Evolutionary conservation across 2,888 invertebrate species (phyloP), one percentile per base, ranked within the genome.

Genomic region (Microplitis deprimator): DNA sequence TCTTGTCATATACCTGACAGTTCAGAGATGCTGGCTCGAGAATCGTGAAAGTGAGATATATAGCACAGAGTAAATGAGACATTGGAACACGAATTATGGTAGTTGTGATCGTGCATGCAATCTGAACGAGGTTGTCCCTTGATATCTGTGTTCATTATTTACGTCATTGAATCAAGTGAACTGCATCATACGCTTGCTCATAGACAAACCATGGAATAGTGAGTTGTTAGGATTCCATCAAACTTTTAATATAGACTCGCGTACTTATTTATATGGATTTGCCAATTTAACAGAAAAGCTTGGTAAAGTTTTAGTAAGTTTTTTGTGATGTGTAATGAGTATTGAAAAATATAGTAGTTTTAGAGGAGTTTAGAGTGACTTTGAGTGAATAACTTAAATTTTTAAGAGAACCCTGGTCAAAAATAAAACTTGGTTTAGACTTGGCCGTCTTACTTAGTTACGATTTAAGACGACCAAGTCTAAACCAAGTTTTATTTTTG

Each of bases 381-480:
- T 29, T 29, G 29, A 29, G 29, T 29, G 3, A 29, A 29, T 29
- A 29, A 29, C 29, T 29, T 2, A 61, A 67, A 68, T 72, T 72
- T 76, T 76, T 73, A 76, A 72, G 41, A 72, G 60, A 17, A 38
- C 50, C 65, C n/a, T n/a, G n/a, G n/a, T n/a, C n/a, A n/a, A n/a
- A n/a, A n/a, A n/a, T n/a, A n/a, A n/a, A n/a, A n/a, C n/a, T n/a
- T n/a, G n/a, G n/a, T n/a, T n/a, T n/a, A n/a, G n/a, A n/a, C n/a
- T n/a, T n/a, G n/a, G n/a, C n/a, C n/a, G n/a, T n/a, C n/a, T n/a
- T n/a, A n/a, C n/a, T n/a, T n/a, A n/a, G n/a, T n/a, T n/a, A n/a
- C n/a, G n/a, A n/a, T n/a, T n/a, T n/a, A n/a, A n/a, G n/a, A n/a
- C n/a, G n/a, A n/a, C n/a, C n/a, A n/a, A n/a, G n/a, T n/a, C n/a